These are phyloP conservation scores for Maniola jurtina DNA, from an alignment of 1,140 invertebrate species.

Conservation along the genomic window DNA sequence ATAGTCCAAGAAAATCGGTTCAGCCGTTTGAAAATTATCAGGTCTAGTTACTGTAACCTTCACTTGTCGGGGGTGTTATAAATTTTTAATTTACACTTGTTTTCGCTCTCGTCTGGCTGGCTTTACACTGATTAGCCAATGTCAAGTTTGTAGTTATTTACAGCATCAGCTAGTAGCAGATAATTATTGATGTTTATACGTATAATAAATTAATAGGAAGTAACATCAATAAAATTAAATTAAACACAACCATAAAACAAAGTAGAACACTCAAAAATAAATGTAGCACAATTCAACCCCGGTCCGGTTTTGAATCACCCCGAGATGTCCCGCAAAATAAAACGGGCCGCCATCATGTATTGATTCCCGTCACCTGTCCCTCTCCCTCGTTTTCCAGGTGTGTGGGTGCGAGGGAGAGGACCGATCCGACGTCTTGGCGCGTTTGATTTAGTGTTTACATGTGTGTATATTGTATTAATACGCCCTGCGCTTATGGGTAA, in stretches of 20 bases:
- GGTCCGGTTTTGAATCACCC: constrained; percentile 36
- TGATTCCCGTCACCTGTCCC: constrained; percentile 59
- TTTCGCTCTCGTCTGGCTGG: too few species aligned
- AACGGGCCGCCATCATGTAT: constrained; percentile 63
- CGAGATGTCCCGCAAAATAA: constrained; percentile 63
- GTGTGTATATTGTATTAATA: constrained; percentile 54
- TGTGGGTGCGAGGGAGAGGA: constrained; percentile 40
- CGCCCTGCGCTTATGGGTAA: constrained; percentile 43
- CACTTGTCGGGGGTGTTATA: too few species aligned
- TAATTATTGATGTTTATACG: too few species aligned
- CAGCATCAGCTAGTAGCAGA: too few species aligned
- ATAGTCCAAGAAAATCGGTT: too few species aligned
- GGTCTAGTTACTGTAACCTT: too few species aligned
- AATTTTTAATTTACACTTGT: too few species aligned
- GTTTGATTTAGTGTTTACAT: constrained; percentile 54
- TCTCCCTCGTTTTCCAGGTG: constrained; percentile 33
- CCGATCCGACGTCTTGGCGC: constrained; percentile 35
- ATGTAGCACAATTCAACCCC: constrained; percentile 11
- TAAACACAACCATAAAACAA: not conserved
- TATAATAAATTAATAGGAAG: too few species aligned
- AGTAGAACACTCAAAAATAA: not conserved
- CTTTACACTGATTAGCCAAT: too few species aligned
- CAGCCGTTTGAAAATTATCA: too few species aligned
- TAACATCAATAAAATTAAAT: not conserved
- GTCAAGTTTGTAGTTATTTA: too few species aligned